Conservation (phyloP, 2,113 vertebrate genomes). For the Oryzias celebensis region DNA sequence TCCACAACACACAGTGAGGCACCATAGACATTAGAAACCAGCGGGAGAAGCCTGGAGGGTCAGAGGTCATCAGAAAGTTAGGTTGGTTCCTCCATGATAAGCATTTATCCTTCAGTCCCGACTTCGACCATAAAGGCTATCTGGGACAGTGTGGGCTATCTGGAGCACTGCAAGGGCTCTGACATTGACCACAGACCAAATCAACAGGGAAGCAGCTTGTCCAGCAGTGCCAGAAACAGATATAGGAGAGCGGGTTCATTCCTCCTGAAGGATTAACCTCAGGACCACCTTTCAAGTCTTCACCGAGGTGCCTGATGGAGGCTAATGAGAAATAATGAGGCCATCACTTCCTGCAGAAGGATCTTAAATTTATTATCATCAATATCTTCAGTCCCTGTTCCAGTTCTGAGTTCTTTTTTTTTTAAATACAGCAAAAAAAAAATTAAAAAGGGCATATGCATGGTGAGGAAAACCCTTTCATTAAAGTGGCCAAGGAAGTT, state of each 20-base stretch:
- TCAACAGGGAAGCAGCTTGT: conserved; percentile 26
- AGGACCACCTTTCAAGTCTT: conserved; percentile 75
- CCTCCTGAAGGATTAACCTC: conserved; percentile 71
- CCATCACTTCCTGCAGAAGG: conserved; percentile 65
- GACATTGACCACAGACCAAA: conserved; percentile 21
- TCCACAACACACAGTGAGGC: conserved; percentile 34
- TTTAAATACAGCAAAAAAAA: conserved; percentile 17
- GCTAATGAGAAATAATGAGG: conserved; percentile 80
- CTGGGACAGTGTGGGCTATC: conserved; percentile 51
- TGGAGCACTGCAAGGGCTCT: conserved; percentile 46
- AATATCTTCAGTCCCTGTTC: conserved; percentile 60
- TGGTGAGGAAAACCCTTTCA: conserved; percentile 21
- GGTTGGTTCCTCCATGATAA: conserved; percentile 46
- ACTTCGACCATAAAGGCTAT: conserved; percentile 64
- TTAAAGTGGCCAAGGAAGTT: conserved; percentile 1
- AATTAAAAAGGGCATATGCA: conserved; percentile 11
- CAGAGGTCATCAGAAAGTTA: conserved; percentile 53
- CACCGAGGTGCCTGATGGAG: conserved; percentile 64
- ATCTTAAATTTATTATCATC: conserved; percentile 67
- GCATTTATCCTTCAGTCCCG: conserved; percentile 37
- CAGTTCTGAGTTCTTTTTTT: conserved; percentile 44
- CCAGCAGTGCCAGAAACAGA: conserved; percentile 58
- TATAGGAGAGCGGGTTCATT: conserved; percentile 60
- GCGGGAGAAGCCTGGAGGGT: conserved; percentile 43
- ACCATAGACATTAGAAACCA: conserved; percentile 47